Evolutionary conservation across 2,888 invertebrate genomes (phyloP).

Genomic region (Leptopterna dolabrata): DNA sequence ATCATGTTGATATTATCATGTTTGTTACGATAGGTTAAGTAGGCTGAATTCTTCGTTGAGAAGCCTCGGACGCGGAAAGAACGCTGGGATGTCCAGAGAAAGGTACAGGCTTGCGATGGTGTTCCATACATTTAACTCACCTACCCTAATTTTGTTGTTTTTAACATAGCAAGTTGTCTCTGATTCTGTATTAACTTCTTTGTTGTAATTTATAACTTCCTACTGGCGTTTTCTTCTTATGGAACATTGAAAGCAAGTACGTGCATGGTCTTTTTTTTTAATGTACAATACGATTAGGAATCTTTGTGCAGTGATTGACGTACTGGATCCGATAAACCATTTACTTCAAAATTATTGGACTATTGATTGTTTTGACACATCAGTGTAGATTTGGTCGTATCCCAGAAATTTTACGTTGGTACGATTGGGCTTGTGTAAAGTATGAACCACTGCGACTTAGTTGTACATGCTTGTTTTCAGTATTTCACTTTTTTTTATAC

Average conservation of each 20-base stretch:
- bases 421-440: not conserved
- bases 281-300: not conserved
- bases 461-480: constrained; percentile 53
- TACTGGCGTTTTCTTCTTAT: constrained; percentile 62
- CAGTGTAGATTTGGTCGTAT: not conserved
- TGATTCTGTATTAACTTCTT: constrained; percentile 62
- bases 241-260: constrained; percentile 52
- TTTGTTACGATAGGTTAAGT: constrained; percentile 66
- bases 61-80: constrained; percentile 68
- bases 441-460: not conserved
- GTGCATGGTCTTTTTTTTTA: constrained; percentile 34
- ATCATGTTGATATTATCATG: not conserved
- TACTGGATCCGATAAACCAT: not conserved
- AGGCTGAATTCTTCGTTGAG: constrained; percentile 67
- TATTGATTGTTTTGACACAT: not conserved
- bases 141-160: constrained; percentile 18
- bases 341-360: not conserved
- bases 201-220: constrained; percentile 22
- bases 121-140: constrained; percentile 46
- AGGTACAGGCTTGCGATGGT: constrained; percentile 67
- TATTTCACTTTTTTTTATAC: constrained; percentile 25
- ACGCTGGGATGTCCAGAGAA: constrained; percentile 70
- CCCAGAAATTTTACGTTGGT: not conserved
- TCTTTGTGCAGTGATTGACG: not conserved
- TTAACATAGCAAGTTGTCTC: constrained; percentile 10